A percentile compares a stretch with the other conserved stretches of the same genome.
Evolutionary conservation across 2,113 vertebrate species (phyloP).

Genomic region (Podarcis muralis): DNA sequence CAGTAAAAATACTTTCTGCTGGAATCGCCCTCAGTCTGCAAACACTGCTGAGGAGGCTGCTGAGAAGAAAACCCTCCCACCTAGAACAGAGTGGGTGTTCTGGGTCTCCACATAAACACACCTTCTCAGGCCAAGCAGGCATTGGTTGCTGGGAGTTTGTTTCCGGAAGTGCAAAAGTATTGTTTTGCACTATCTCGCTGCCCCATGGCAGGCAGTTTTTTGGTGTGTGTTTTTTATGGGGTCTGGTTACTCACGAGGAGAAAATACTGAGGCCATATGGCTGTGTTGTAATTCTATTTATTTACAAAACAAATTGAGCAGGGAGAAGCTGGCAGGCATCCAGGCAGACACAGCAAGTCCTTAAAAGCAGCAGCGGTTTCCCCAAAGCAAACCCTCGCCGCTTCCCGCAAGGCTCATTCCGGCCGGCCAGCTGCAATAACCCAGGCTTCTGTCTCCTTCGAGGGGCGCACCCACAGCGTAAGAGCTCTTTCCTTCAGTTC

Average conservation of each 20-base stretch:
- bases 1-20: too few species aligned
- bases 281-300: neutral
- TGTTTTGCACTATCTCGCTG: neutral
- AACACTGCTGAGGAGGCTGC: neutral
- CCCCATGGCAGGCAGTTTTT: neutral
- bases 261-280: neutral
- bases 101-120: neutral
- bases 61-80: neutral
- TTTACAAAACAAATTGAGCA: neutral
- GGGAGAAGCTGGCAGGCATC: neutral
- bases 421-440: neutral
- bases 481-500: neutral
- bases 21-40: too few species aligned
- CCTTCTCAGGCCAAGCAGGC: neutral
- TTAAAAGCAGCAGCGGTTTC: neutral
- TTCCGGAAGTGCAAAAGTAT: neutral
- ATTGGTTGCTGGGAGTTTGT: neutral
- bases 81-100: neutral
- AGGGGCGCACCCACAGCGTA: too few species aligned
- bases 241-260: neutral
- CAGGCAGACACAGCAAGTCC: neutral
- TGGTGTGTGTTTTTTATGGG: neutral
- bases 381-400: neutral
- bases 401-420: neutral
- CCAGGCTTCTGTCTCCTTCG: neutral